Percentiles rank a stretch among this genome's conserved stretches.
These are phyloP conservation scores for western clawed frog (Xenopus tropicalis) DNA, from an alignment of 2,113 vertebrate species.

Conservation along the genomic window DNA sequence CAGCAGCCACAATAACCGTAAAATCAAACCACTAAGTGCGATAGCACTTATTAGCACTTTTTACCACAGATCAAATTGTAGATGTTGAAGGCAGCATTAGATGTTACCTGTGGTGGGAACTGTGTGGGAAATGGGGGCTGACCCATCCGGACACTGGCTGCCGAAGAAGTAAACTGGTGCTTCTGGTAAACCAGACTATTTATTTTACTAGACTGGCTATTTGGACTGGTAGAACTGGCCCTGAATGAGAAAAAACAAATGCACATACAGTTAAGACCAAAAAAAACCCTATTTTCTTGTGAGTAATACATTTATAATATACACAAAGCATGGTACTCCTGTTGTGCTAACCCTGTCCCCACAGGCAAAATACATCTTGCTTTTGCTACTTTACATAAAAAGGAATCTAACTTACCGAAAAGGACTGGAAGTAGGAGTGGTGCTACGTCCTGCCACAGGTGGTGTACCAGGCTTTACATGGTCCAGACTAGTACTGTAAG, in stretches of 20 bases:
- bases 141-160: constrained; percentile 82
- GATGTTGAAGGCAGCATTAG: too few species aligned
- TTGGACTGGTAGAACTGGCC: constrained; percentile 94
- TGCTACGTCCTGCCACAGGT: constrained; percentile 84
- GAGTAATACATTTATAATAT: too few species aligned
- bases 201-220: constrained; percentile 94
- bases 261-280: too few species aligned
- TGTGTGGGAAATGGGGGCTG: constrained; percentile 85
- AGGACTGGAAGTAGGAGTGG: constrained; percentile 93
- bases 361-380: too few species aligned
- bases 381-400: too few species aligned
- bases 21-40: too few species aligned
- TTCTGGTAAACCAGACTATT: constrained; percentile 98
- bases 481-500: constrained; percentile 89
- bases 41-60: too few species aligned
- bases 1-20: too few species aligned
- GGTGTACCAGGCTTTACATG: constrained; percentile 90
- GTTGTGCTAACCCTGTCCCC: too few species aligned
- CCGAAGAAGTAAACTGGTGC: constrained; percentile 80
- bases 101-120: constrained; percentile 89
- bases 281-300: too few species aligned
- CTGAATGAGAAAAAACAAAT: constrained; percentile 60
- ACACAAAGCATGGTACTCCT: too few species aligned
- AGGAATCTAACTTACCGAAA: constrained; percentile 77
- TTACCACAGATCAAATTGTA: too few species aligned